These are phyloP conservation scores for Hydrozoanthus gracilis DNA, from an alignment of 92 coral and sea anemone species.

Conservation along the genomic window DNA sequence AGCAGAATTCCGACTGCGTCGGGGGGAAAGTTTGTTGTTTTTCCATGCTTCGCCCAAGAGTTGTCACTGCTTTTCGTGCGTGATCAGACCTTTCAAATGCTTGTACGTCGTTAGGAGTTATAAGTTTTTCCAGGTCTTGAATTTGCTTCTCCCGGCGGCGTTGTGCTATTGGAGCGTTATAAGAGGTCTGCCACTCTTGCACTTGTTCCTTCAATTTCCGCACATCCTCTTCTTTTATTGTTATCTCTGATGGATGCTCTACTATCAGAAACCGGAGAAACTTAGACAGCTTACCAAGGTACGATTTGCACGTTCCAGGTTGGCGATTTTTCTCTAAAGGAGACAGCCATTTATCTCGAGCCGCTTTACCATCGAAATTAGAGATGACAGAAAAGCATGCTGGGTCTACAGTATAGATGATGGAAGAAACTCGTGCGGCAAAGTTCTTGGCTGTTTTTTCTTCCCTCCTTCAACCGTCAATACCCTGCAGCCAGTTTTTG, in stretches of 20 bases:
- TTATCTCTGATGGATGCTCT: no score
- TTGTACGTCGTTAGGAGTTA: constrained; percentile 48
- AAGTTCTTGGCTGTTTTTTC: constrained; percentile 49
- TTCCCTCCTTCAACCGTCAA: no score
- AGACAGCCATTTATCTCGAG: constrained; percentile 54
- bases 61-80: constrained; percentile 43
- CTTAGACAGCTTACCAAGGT: no score
- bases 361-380: constrained; percentile 16
- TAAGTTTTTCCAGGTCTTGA: constrained; percentile 48
- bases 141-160: constrained; percentile 57
- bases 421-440: constrained; percentile 42
- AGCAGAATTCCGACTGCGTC: constrained; percentile 42
- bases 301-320: constrained; percentile 63
- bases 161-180: constrained; percentile 36
- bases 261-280: no score
- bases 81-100: constrained; percentile 45
- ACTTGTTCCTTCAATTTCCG: constrained; percentile 51
- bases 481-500: constrained; percentile 61
- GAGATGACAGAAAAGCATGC: constrained; percentile 4
- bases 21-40: not conserved
- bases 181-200: constrained; percentile 45
- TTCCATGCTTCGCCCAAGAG: constrained; percentile 38
- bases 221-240: no score
- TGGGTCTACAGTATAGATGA: constrained; percentile 43
- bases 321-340: constrained; percentile 35